Evolutionary conservation across 2,113 vertebrate species (phyloP).

Genomic region (Sus scrofa): T2T-Sscrofa CM000826.6:87318001-87318500

Average conservation of each 20-base stretch:
- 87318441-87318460: constrained; percentile 47
- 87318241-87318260: constrained; percentile 71
- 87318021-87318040: constrained; percentile 41
- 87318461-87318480: constrained; percentile 30
- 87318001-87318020: neutral
- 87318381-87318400: constrained; percentile 60
- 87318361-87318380: constrained; percentile 49
- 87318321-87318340: constrained; percentile 66
- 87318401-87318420: constrained; percentile 63
- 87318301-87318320: constrained; percentile 31
- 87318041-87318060: neutral
- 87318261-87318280: constrained; percentile 65
- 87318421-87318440: constrained; percentile 30
- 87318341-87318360: constrained; percentile 29
- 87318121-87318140: neutral
- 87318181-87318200: constrained; percentile 6
- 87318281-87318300: constrained; percentile 41
- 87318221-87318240: constrained; percentile 61
- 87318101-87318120: constrained; percentile 12
- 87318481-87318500: constrained; percentile 11
- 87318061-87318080: neutral
- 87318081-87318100: neutral
- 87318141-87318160: constrained; percentile 18
- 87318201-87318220: constrained; percentile 62
- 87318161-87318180: neutral